Base-by-base conservation (phyloP, 2,888 invertebrate genomes). In the Nemurella pictetii region DNA sequence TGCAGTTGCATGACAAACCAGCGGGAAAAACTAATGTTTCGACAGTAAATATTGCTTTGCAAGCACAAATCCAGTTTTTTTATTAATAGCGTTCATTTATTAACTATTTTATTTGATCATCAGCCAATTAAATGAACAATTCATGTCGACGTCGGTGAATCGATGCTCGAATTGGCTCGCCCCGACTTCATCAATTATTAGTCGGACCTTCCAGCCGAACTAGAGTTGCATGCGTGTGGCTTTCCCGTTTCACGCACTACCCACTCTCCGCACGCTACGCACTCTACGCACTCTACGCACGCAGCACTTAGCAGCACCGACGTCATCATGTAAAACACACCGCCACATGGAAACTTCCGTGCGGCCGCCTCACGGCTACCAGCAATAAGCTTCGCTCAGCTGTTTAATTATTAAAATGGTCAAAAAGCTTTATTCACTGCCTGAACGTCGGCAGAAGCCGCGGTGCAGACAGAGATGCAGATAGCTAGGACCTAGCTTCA, bases 351-450 rank as follows among this genome's bases (percentile, higher is more conserved):
- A 12, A 35, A 7, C 55, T 20, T 20, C 15, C 20, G 1, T 20
- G 9, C 4, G 3, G 20, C 55, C 55, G 1, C 55, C 55, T 55
- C 20, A 20, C 55, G 20, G 20, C 9, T 1, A 20, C 55, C 1
- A 55, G 55, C 55, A 55, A 55, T 12, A 55, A 28, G 75, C 1
- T 75, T 75, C n/a, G 26, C 75, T 25, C 27, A 2, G 26, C 4
- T 27, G 75, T 5, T 75, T 75, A 75, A 75, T 75, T 1, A 75
- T 75, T 26, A 75, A 75, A 75, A 5, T 75, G 75, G 75, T 75
- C 75, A 75, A 75, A 35, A 75, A 75, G 75, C 75, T 75, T 75
- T 75, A 75, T 75, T 75, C 75, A 75, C 20, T n/a, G 9, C 75
- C 26, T 75, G 9, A 28, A n/a, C 75, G 75, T 55, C 1, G 20